Percentiles rank a stretch among this genome's conserved stretches.
These are phyloP conservation scores for Ectemnius cavifrons DNA, from an alignment of 2,888 invertebrate species.

Conservation along the genomic window DNA sequence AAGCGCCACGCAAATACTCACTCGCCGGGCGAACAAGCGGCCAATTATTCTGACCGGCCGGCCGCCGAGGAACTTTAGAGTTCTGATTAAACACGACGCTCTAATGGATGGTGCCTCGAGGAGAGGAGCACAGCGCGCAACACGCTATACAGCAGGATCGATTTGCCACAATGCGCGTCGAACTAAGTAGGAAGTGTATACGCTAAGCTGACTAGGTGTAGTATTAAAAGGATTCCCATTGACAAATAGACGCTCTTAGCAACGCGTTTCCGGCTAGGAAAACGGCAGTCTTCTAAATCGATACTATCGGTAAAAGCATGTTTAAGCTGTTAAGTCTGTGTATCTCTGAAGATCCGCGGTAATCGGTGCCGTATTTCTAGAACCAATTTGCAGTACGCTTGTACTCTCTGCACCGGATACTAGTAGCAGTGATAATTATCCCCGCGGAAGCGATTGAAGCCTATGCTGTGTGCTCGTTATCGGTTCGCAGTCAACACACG, in stretches of 20 bases:
- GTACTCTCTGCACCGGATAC: not conserved
- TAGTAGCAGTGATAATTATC: conserved; percentile 31
- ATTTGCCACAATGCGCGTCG: conserved; percentile 35
- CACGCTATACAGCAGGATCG: conserved; percentile 57
- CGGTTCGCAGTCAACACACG: not conserved
- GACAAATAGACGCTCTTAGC: too few relatives aligned
- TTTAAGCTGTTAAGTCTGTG: too few relatives aligned
- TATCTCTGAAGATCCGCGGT: conserved; percentile 13
- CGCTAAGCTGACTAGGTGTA: too few relatives aligned
- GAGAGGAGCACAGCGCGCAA: conserved; percentile 53
- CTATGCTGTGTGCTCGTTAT: conserved; percentile 14
- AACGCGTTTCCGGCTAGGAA: too few relatives aligned
- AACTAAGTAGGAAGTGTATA: conserved; percentile 46
- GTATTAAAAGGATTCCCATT: too few relatives aligned
- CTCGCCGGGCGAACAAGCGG: conserved; percentile 42
- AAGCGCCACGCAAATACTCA: conserved; percentile 73
- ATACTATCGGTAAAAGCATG: too few relatives aligned
- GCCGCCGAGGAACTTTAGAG: conserved; percentile 72
- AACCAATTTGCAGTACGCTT: conserved; percentile 6
- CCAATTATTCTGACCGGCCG: conserved; percentile 60
- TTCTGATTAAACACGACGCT: conserved; percentile 76
- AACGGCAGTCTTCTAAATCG: too few relatives aligned
- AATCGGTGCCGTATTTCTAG: conserved; percentile 21
- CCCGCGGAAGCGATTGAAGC: conserved; percentile 5
- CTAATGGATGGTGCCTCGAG: conserved; percentile 74